Evolutionary conservation across 1,140 invertebrate species (phyloP).

Genomic region (Sinella curviseta): DNA sequence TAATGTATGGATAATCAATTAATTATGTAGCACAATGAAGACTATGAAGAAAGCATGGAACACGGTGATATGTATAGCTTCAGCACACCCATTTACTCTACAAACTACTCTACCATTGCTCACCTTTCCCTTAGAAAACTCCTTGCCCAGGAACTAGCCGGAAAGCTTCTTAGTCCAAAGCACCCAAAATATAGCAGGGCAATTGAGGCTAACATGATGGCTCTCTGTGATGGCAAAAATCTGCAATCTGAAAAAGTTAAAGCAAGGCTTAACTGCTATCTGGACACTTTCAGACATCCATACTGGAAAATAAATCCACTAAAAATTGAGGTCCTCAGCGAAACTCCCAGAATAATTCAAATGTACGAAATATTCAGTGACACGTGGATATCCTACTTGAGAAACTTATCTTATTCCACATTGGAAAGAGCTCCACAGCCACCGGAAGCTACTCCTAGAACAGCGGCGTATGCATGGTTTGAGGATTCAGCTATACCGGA

Average conservation of each 20-base stretch:
- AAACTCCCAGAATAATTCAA: constrained; percentile 29
- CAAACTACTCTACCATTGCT: background rate
- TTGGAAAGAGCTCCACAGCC: constrained; percentile 28
- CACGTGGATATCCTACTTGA: constrained; percentile 31
- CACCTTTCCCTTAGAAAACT: background rate
- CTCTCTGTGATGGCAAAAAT: constrained; percentile 38
- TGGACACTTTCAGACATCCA: constrained; percentile 13
- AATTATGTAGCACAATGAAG: constrained; percentile 8
- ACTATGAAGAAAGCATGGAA: constrained; percentile 3
- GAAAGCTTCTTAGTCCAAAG: background rate
- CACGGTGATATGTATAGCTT: background rate
- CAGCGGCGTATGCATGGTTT: constrained; percentile 40
- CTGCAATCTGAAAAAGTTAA: constrained; percentile 27
- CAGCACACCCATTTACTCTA: background rate
- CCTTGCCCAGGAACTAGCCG: background rate
- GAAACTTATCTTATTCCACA: background rate
- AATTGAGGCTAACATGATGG: constrained; percentile 31
- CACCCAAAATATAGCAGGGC: too few relatives aligned
- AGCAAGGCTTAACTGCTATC: constrained; percentile 31
- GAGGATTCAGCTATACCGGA: constrained; percentile 28
- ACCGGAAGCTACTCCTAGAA: constrained; percentile 21
- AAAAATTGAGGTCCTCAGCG: constrained; percentile 32
- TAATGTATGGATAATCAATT: too few relatives aligned
- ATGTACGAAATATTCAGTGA: constrained; percentile 36
- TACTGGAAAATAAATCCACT: constrained; percentile 41